Base-by-base conservation (phyloP, 92 coral and sea anemone species). In the Palythoa grandis region DNA sequence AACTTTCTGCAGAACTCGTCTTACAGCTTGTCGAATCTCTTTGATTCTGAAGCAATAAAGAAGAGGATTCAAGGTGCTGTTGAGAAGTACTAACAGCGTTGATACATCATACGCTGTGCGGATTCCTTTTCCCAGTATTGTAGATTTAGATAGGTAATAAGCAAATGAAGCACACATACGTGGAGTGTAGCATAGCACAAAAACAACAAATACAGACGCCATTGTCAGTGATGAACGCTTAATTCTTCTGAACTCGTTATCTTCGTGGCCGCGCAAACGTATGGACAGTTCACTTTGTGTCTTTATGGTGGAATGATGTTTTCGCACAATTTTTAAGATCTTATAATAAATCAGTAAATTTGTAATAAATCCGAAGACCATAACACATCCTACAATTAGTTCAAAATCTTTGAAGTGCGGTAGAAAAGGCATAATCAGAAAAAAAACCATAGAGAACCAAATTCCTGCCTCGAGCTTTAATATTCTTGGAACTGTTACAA, bases 351-450 rank as follows among this genome's bases (percentile, higher is more conserved):
- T 29, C 1, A 29, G 35, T 29, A 29, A 29, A 29, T 29, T 29
- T 29, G 35, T 29, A 0, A 29, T 0, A 29, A 29, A 29, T 29
- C 35, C 35, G 35, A 29, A 29, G 35, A 29, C 35, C 35, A 77
- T 77, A 11, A 25, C 13, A 56, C 68, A 24, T 3, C 82, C 82
- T 20, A 12, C 69, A 25, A 77, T 29, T 0, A 77, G 60, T 56
- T 77, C 82, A 37, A 77, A 77, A 35, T 77, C 69, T 24, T 29
- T 77, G 50, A 77, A 77, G 50, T 35, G 24, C 53, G 68, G 52
- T 14, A 77, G 50, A 77, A 77, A 77, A 12, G 82, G 68, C 10
- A 50, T 16, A 12, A 77, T 50, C 82, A 77, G 25, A 20, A 77
- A n/a, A 53, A 77, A 0, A 2, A 23, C 82, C 4, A 25, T 22